Percentiles rank a stretch among this genome's conserved stretches.
Conservation (phyloP, 2,888 invertebrate species). For the Caradrina clavipalpis region DNA sequence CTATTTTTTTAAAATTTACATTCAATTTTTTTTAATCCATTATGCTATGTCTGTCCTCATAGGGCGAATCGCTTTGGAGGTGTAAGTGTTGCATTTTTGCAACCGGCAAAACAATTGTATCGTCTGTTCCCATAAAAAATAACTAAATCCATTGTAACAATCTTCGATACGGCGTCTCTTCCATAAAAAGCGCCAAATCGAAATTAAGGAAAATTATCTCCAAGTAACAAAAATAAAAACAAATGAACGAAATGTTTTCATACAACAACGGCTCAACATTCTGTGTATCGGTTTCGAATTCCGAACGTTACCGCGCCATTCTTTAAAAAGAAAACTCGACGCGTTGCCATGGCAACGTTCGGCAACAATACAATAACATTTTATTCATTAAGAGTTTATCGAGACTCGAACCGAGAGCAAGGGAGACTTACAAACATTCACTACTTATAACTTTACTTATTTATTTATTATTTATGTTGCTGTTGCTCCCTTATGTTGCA, state of each 20-base stretch:
- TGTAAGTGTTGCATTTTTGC: no score
- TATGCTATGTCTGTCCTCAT: no score
- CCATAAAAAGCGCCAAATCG: background rate
- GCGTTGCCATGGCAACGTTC: slow-evolving; percentile 53
- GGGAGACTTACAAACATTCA: background rate
- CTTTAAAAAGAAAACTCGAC: slow-evolving; percentile 36
- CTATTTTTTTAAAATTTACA: no score
- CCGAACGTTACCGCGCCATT: slow-evolving; percentile 12
- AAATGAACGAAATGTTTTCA: background rate
- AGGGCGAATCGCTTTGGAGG: no score
- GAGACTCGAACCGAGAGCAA: slow-evolving; percentile 1
- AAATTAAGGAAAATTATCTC: no score
- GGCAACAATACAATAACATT: slow-evolving; percentile 38
- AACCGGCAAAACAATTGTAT: no score
- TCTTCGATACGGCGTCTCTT: no score
- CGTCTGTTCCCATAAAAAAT: no score
- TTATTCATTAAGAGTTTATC: slow-evolving; percentile 38
- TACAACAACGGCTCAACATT: background rate
- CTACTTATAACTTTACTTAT: slow-evolving; percentile 11
- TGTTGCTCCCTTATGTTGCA: slow-evolving; percentile 9
- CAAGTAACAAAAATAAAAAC: no score
- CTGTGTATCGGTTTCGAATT: background rate
- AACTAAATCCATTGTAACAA: no score
- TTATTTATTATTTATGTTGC: background rate
- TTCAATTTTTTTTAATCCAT: no score